Evolutionary conservation across 2,888 invertebrate genomes (phyloP), one percentile per base, ranked within the genome.

Genomic region (Helleia helle): DNA sequence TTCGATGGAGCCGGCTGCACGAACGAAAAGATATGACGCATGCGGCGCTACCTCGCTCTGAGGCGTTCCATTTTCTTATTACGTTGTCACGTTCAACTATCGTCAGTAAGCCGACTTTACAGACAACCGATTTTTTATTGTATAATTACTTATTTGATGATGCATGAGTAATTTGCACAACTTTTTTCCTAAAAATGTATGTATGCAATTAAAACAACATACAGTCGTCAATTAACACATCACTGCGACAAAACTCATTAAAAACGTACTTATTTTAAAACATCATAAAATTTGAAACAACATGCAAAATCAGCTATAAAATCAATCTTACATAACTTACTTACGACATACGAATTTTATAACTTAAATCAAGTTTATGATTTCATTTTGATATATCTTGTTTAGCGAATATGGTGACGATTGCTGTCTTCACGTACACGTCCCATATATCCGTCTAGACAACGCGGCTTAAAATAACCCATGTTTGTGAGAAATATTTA

Each of bases 361-460:
- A 7, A 22, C 22, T 22, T 3, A 22, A 15, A 7, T 8, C 22
- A 7, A 5, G 22, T 22, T 22, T 22, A 22, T 8, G 22, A 22
- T 18, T 22, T 1, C 8, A 4, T 27, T 3, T 27, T 6, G 27
- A 22, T 9, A 8, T 9, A 9, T 30, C 30, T 15, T 12, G 22
- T 34, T 18, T 12, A 7, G 22, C 12, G 22, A 18, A 34, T 9
- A 31, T 34, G 12, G 22, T 34, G 31, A 22, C 22, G 22, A 22
- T 12, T 11, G 4, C 7, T 26, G 28, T 29, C 22, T 22, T 22
- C 22, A 14, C 8, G 13, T 13, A 14, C 7, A 4, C 8, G 22
- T 22, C 22, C 22, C 22, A 17, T 11, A 34, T 18, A 22, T 34
- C 18, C 18, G 34, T 34, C 34, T 34, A 34, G 34, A 34, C 34